Evolutionary conservation across 2,888 invertebrate species (phyloP).

Genomic region (Schizotus pectinicornis): DNA sequence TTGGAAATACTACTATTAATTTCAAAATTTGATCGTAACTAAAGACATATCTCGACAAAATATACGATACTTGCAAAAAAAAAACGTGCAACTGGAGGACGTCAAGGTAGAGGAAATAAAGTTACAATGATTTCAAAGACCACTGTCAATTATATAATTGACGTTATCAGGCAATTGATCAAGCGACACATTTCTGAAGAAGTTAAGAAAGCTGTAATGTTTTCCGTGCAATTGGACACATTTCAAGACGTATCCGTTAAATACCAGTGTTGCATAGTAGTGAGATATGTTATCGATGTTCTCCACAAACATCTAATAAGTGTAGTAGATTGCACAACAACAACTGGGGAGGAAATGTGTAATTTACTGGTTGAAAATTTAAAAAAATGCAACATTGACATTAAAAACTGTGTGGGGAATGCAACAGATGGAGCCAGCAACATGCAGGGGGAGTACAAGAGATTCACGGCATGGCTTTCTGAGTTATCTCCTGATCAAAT

Average conservation of each 20-base stretch:
- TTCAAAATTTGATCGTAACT: constrained; percentile 20
- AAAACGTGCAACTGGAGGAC: neutral
- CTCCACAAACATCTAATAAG: too few species aligned
- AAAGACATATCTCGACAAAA: too few species aligned
- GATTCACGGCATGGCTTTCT: too few species aligned
- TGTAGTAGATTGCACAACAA: too few species aligned
- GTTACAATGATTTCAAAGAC: constrained; percentile 11
- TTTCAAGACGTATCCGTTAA: constrained; percentile 21
- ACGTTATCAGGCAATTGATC: constrained; percentile 10
- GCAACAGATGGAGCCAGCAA: too few species aligned
- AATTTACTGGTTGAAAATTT: too few species aligned
- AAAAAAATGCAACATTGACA: too few species aligned
- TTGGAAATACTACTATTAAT: constrained; percentile 17
- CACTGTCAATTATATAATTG: constrained; percentile 19
- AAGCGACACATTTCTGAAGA: constrained; percentile 11
- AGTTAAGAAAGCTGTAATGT: constrained; percentile 19
- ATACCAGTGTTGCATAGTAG: constrained; percentile 29
- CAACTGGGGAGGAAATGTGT: too few species aligned
- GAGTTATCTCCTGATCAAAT: too few species aligned
- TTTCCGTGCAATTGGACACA: constrained; percentile 26
- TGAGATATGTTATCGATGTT: constrained; percentile 29
- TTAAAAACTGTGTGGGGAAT: too few species aligned
- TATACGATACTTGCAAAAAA: too few species aligned
- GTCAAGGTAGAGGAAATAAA: neutral
- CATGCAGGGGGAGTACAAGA: too few species aligned